Percentiles rank a stretch among this genome's conserved stretches.
Evolutionary conservation across 2,113 vertebrate species (phyloP).

Genomic region (Rhynchomys soricoides): DNA sequence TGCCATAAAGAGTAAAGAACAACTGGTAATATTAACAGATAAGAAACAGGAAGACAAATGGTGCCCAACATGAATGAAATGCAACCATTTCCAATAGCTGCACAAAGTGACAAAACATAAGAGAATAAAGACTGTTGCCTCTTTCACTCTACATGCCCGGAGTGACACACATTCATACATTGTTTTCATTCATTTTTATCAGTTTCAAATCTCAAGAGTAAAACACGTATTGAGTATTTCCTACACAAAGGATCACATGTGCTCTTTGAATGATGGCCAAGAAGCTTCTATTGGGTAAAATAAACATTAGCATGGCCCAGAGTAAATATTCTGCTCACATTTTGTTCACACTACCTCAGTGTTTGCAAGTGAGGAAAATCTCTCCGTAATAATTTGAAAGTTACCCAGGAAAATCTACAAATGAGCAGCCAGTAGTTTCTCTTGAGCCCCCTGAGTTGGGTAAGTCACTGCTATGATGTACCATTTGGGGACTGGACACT

Average conservation of each 20-base stretch:
- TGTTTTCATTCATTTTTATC: conserved; percentile 57
- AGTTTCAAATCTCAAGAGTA: conserved; percentile 71
- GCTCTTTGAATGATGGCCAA: conserved; percentile 53
- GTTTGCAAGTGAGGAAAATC: conserved; percentile 25
- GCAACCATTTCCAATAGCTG: background rate
- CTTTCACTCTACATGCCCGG: background rate
- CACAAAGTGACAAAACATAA: conserved; percentile 26
- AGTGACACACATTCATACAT: conserved; percentile 23
- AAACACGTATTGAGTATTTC: conserved; percentile 65
- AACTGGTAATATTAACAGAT: conserved; percentile 10
- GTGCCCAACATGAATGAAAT: conserved; percentile 36
- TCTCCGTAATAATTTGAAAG: conserved; percentile 35
- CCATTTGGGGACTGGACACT: background rate
- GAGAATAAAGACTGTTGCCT: conserved; percentile 24
- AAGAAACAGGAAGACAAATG: conserved; percentile 41
- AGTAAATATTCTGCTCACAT: conserved; percentile 33
- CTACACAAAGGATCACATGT: conserved; percentile 65
- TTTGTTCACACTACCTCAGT: conserved; percentile 32
- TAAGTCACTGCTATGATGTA: background rate
- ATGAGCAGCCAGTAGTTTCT: background rate
- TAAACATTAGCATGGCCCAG: conserved; percentile 65
- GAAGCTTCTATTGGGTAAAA: conserved; percentile 59
- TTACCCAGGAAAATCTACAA: background rate
- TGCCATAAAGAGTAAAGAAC: background rate
- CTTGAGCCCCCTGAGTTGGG: background rate